These are phyloP conservation scores for Brachycybe producta DNA, from an alignment of 2,888 invertebrate genomes.

Conservation along the genomic window DNA sequence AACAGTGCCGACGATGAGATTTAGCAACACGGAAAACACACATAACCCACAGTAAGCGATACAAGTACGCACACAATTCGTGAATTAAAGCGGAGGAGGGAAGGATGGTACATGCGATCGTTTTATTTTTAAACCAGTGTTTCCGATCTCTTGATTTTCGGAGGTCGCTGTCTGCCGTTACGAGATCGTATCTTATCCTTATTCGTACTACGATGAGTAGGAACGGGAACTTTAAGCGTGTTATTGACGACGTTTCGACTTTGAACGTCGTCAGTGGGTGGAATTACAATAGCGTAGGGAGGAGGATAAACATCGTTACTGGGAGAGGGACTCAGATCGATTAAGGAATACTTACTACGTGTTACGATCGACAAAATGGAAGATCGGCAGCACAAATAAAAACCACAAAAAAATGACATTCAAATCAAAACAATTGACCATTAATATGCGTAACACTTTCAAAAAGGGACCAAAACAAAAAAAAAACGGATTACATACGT, in stretches of 20 bases:
- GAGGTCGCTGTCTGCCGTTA: neutral
- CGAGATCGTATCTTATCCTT: conserved; percentile 1
- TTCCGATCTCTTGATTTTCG: neutral
- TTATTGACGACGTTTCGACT: no score
- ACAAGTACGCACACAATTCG: no score
- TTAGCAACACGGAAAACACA: no score
- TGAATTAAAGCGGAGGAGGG: no score
- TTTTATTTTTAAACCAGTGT: conserved; percentile 5
- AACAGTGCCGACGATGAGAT: no score
- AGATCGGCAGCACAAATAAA: no score
- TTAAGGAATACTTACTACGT: conserved; percentile 16
- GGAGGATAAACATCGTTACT: conserved; percentile 33
- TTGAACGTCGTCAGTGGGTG: no score
- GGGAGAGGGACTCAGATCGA: conserved; percentile 16
- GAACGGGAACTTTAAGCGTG: neutral
- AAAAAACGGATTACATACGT: neutral
- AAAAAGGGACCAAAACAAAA: neutral
- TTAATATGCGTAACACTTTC: neutral
- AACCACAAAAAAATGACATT: no score
- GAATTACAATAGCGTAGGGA: conserved; percentile 20
- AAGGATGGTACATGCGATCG: no score
- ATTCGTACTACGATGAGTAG: neutral
- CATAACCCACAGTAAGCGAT: no score
- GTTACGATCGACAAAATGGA: neutral
- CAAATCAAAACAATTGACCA: neutral